Evolutionary conservation across 2,888 invertebrate genomes (phyloP).

Genomic region (Atethmia centrago): DNA sequence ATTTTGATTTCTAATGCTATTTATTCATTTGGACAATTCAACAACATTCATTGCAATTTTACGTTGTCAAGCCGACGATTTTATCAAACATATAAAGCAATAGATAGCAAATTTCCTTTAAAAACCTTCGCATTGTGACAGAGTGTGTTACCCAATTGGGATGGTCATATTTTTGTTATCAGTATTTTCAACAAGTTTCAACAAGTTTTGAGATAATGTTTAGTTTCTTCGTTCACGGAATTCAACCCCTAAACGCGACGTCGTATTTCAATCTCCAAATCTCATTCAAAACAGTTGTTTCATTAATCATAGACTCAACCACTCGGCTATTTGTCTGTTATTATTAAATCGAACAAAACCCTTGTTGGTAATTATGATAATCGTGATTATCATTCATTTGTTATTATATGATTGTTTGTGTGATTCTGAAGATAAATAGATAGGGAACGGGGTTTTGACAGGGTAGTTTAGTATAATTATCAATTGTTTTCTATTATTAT

Average conservation of each 20-base stretch:
- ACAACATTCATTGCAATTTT: neutral
- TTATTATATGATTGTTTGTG: constrained; percentile 19
- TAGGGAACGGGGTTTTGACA: constrained; percentile 1
- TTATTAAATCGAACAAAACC: constrained; percentile 16
- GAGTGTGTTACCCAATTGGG: neutral
- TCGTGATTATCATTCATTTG: constrained; percentile 28
- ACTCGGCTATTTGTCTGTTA: constrained; percentile 31
- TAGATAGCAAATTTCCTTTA: too few species aligned
- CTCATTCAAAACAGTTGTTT: constrained; percentile 25
- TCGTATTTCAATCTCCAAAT: constrained; percentile 29
- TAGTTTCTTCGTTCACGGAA: neutral
- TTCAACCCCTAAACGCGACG: neutral
- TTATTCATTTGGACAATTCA: neutral
- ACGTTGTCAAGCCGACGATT: neutral
- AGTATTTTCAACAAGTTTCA: neutral
- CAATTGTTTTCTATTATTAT: neutral
- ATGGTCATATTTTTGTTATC: neutral
- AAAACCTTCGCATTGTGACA: too few species aligned
- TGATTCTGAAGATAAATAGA: constrained; percentile 34
- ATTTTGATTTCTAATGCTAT: too few species aligned
- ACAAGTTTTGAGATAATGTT: neutral
- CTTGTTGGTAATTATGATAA: constrained; percentile 27
- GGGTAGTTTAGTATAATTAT: neutral
- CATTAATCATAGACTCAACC: constrained; percentile 42
- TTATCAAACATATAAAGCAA: neutral